phyloP scores from a whole-genome alignment of 2,113 vertebrate genomes.

The Columbina picui region DNA sequence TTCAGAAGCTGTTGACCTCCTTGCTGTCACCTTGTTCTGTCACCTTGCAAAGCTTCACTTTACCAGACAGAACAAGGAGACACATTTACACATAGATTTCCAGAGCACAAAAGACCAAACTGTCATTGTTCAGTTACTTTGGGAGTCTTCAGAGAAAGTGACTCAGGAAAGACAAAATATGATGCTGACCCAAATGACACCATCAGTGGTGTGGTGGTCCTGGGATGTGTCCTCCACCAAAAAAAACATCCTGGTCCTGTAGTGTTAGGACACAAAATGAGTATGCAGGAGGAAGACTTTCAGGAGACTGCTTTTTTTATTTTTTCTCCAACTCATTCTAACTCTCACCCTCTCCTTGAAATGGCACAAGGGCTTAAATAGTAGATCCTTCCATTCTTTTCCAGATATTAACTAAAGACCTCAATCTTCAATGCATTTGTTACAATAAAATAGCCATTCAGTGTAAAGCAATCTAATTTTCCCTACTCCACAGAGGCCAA shows the following conservation, averaged over 20 bases:
- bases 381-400: constrained; percentile 15
- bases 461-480: constrained; percentile 36
- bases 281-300: background rate
- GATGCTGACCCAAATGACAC: background rate
- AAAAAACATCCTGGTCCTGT: background rate
- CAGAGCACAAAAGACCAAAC: background rate
- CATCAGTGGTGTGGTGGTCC: background rate
- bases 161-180: background rate
- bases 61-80: background rate
- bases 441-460: constrained; percentile 12
- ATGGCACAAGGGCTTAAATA: constrained; percentile 3
- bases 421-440: constrained; percentile 37
- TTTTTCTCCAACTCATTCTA: constrained; percentile 4
- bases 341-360: constrained; percentile 7
- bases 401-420: constrained; percentile 52
- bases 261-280: background rate
- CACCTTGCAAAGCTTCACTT: background rate
- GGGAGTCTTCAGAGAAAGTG: background rate
- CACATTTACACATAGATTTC: background rate
- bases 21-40: background rate
- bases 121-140: background rate
- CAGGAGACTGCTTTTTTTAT: background rate
- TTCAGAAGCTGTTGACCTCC: background rate
- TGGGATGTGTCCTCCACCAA: background rate
- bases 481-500: background rate